These are phyloP conservation scores for Onychomys leucogaster DNA, from an alignment of 2,797 vertebrate genomes.

Conservation along the genomic window DNA sequence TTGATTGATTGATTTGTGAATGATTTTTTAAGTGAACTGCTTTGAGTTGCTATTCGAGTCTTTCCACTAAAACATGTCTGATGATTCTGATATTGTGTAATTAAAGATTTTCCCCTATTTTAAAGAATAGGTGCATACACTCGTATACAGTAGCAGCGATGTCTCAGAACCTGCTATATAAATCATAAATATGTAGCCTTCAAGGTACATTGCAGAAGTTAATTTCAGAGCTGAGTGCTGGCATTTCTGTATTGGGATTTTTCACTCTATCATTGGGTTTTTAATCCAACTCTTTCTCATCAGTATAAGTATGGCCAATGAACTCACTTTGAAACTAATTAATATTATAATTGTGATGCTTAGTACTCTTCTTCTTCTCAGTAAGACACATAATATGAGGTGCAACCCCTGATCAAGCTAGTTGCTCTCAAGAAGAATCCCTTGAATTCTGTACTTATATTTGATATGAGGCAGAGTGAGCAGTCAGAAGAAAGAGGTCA, in stretches of 20 bases:
- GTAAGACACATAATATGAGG: background rate
- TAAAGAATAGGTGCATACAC: background rate
- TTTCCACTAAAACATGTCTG: background rate
- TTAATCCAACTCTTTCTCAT: background rate
- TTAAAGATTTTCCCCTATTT: background rate
- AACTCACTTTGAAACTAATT: background rate
- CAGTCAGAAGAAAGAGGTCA: rapidly evolving
- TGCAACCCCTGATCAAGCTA: background rate
- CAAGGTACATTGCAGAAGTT: background rate
- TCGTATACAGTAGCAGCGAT: background rate
- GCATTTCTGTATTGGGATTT: background rate
- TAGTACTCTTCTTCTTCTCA: background rate
- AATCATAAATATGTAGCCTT: background rate
- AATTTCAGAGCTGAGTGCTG: background rate
- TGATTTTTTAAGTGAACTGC: background rate
- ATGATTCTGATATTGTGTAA: background rate
- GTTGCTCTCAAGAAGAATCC: background rate
- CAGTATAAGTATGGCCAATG: background rate
- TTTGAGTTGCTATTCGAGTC: background rate
- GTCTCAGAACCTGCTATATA: background rate
- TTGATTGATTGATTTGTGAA: too few species aligned
- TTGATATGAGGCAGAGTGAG: background rate
- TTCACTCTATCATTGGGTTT: background rate
- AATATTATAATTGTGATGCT: too few species aligned
- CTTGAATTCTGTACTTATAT: background rate